Conservation (phyloP, 2,113 vertebrate genomes). For the Malurus alboscapulatus region DNA sequence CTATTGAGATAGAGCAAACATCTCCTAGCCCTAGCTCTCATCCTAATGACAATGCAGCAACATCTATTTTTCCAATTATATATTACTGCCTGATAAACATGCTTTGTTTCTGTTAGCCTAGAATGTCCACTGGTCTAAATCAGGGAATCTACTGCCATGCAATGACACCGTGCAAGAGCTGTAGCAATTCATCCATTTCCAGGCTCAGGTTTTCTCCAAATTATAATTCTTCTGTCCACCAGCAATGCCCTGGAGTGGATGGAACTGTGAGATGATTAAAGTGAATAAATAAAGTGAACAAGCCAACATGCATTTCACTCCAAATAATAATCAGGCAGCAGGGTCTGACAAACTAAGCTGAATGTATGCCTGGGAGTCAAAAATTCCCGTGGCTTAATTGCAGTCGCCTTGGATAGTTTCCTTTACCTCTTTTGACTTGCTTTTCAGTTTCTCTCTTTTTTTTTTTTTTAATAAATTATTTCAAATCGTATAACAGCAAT, state of each 20-base stretch:
- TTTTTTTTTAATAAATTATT: neutral
- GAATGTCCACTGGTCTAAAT: neutral
- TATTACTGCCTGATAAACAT: neutral
- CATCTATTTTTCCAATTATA: neutral
- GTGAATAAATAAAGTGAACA: slow-evolving; percentile 19
- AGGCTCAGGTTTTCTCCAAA: neutral
- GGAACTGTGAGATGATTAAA: slow-evolving; percentile 2
- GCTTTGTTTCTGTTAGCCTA: neutral
- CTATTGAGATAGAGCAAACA: neutral
- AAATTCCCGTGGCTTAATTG: neutral
- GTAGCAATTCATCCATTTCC: neutral
- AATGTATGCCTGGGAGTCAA: neutral
- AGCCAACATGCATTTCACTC: slow-evolving; percentile 9
- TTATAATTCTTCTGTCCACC: neutral
- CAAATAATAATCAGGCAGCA: slow-evolving; percentile 24
- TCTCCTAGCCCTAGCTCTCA: neutral
- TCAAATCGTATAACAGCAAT: neutral
- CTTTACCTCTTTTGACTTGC: neutral
- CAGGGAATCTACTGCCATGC: neutral
- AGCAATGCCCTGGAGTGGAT: neutral
- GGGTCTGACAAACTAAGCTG: neutral
- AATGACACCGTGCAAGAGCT: neutral
- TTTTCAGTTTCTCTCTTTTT: neutral
- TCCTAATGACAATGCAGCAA: neutral
- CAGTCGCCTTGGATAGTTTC: neutral